Evolutionary conservation across 2,888 invertebrate species (phyloP), one percentile per base, ranked within the genome.

Genomic region (Troides helena): DNA sequence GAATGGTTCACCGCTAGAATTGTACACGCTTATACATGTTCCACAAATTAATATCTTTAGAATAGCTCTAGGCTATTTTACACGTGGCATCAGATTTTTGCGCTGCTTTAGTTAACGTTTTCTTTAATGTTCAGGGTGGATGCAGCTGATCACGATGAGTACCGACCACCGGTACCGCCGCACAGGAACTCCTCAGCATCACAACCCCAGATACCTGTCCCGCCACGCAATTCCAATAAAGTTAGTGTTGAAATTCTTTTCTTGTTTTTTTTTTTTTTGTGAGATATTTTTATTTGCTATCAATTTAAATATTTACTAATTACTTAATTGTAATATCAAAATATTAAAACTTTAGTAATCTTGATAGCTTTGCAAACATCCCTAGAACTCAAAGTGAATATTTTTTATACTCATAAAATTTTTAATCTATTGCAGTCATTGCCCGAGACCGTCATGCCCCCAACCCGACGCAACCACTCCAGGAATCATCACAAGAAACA

Each of bases 121-220:
- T 46, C 25, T 50, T 70, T 53, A 10, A 25, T 25, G 25, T 84
- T 74, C 88, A 91, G 87, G 88, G 92, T 80, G 81, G 94, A 95
- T 73, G 77, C 83, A 56, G 78, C 78, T 75, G 78, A 77, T 76
- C 78, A 83, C 74, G 89, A 87, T 78, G 96, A 96, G 75, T 97
- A 97, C 89, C 94, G 96, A 76, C 97, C 97, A 6, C 97, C 97
- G n/a, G 96, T 97, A 69, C 97, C 97, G 30, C 98, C 97, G 46
- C 97, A 97, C 83, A 93, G 97, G 76, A 96, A 96, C 87, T 94
- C 96, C 56, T 94, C 94, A 30, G 90, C 94, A 57, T 84, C 88
- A 50, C 87, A 85, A 72, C 83, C 85, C 57, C 88, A 85, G 70
- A 74, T 85, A 68, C 89, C 89, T 56, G 82, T 86, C 73, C 91